These are phyloP conservation scores for Lipophrys pholis DNA, from an alignment of 2,113 vertebrate genomes.

Conservation along the genomic window DNA sequence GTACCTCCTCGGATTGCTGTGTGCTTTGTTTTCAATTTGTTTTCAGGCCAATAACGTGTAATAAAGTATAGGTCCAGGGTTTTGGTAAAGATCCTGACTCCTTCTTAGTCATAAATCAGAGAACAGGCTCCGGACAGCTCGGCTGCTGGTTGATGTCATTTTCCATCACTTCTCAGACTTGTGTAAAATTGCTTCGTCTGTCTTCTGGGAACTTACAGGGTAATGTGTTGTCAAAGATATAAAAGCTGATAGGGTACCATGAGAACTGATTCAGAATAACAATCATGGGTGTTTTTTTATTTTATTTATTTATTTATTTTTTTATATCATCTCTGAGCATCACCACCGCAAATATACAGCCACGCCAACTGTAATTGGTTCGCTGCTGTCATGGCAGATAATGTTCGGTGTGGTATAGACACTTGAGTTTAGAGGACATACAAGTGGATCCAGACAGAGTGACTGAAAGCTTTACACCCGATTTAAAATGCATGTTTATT, in stretches of 20 bases:
- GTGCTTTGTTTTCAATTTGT: slow-evolving; percentile 59
- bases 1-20: slow-evolving; percentile 34
- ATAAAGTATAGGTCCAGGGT: slow-evolving; percentile 28
- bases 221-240: slow-evolving; percentile 74
- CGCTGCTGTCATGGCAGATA: slow-evolving; percentile 55
- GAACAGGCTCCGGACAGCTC: slow-evolving; percentile 36
- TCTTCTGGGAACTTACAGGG: slow-evolving; percentile 69
- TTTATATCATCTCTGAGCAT: slow-evolving; percentile 52
- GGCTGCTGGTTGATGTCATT: slow-evolving; percentile 67
- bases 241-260: slow-evolving; percentile 65
- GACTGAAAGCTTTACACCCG: slow-evolving; percentile 55
- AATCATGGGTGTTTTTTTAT: slow-evolving; percentile 60
- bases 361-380: slow-evolving; percentile 54
- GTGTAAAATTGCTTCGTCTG: slow-evolving; percentile 71
- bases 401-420: slow-evolving; percentile 18
- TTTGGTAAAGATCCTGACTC: slow-evolving; percentile 46
- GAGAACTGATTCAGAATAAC: slow-evolving; percentile 64
- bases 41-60: slow-evolving; percentile 28
- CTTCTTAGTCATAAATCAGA: slow-evolving; percentile 52
- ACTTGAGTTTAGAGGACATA: slow-evolving; percentile 53
- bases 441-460: slow-evolving; percentile 36
- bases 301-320: slow-evolving; percentile 1
- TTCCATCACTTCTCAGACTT: slow-evolving; percentile 72
- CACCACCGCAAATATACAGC: slow-evolving; percentile 40
- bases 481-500: slow-evolving; percentile 49